Percentiles rank a stretch among this genome's conserved stretches.
phyloP scores from a whole-genome alignment of 2,113 vertebrate species.

The Melanostigma gelatinosum region DNA sequence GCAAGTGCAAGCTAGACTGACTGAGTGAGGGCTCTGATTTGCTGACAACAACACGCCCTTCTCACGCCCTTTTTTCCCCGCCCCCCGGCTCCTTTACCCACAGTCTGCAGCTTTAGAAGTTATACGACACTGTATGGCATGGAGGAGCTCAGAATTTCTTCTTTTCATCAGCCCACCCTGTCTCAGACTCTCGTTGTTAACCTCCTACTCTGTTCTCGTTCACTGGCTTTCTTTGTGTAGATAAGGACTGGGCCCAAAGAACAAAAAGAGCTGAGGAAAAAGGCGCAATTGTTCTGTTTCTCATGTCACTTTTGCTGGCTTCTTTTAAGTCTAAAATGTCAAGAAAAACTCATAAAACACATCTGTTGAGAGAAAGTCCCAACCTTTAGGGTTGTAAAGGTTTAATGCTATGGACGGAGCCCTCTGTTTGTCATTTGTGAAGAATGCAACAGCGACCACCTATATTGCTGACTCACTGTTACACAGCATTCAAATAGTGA shows the following conservation, averaged over 20 bases:
- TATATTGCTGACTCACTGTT: slow-evolving; percentile 16
- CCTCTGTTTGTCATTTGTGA: not conserved
- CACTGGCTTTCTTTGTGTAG: slow-evolving; percentile 58
- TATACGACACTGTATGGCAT: slow-evolving; percentile 56
- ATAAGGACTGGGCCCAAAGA: slow-evolving; percentile 5
- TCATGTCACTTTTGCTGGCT: not conserved
- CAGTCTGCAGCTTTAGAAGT: slow-evolving; percentile 49
- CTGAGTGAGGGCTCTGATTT: slow-evolving; percentile 62
- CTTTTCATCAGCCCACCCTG: slow-evolving; percentile 38
- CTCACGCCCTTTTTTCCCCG: slow-evolving; percentile 16
- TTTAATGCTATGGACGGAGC: not conserved
- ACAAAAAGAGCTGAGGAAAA: slow-evolving; percentile 18
- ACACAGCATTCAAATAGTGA: not conserved
- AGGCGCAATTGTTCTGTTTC: slow-evolving; percentile 2
- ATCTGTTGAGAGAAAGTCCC: not conserved
- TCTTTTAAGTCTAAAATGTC: slow-evolving; percentile 8
- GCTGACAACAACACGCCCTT: slow-evolving; percentile 70
- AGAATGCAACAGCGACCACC: not conserved
- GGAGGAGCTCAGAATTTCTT: slow-evolving; percentile 40
- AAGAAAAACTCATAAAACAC: slow-evolving; percentile 12
- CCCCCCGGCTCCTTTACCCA: slow-evolving; percentile 29
- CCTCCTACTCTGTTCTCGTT: slow-evolving; percentile 48
- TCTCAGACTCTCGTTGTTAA: slow-evolving; percentile 23
- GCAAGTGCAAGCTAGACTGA: slow-evolving; percentile 37
- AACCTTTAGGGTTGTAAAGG: not conserved